Evolutionary conservation across 2,113 vertebrate species (phyloP).

Genomic region (Numenius arquata): DNA sequence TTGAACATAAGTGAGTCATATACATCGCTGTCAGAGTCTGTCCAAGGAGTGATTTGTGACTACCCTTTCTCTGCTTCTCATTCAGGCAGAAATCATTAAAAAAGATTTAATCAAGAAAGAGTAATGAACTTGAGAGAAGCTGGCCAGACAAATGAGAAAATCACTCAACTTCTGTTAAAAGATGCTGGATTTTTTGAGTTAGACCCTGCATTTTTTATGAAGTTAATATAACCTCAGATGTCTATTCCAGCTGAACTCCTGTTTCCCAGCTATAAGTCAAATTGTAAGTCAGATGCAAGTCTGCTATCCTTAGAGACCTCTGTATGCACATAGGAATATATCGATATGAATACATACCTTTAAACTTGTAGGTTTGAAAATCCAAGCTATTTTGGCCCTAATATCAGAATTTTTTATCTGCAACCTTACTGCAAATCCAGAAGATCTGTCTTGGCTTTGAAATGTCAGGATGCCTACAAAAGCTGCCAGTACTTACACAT

Average conservation of each 20-base stretch:
- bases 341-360: background rate
- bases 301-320: background rate
- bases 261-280: background rate
- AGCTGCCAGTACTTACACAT: background rate
- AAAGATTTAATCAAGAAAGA: conserved; percentile 50
- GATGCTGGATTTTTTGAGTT: background rate
- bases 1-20: conserved; percentile 4
- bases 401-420: background rate
- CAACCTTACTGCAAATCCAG: background rate
- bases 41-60: background rate
- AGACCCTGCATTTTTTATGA: background rate
- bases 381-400: background rate
- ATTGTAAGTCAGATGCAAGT: background rate
- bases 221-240: background rate
- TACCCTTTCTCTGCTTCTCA: background rate
- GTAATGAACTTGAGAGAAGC: conserved; percentile 23
- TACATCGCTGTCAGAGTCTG: background rate
- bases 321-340: background rate
- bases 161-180: background rate
- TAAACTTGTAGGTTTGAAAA: background rate
- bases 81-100: conserved; percentile 13
- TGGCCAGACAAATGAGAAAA: conserved; percentile 9
- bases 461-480: background rate
- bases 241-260: background rate
- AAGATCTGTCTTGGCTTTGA: background rate